These are phyloP conservation scores for Monomorium pharaonis DNA, from an alignment of 1,140 invertebrate genomes.

Conservation along the genomic window DNA sequence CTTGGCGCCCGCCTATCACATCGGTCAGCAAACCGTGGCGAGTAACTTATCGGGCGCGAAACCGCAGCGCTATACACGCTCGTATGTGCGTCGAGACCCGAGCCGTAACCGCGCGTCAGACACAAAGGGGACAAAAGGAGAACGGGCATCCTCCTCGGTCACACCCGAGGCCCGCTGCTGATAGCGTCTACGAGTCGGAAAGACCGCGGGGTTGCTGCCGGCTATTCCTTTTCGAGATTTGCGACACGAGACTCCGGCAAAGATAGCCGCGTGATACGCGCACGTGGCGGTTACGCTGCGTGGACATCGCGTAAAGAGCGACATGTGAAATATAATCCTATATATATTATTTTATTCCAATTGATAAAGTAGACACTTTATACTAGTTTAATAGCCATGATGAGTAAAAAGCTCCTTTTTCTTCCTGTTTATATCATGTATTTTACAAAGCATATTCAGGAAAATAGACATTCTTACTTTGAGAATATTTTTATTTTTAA, in stretches of 20 bases:
- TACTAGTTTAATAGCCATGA: background rate
- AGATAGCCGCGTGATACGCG: constrained; percentile 31
- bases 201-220: constrained; percentile 32
- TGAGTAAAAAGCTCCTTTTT: background rate
- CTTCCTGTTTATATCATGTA: background rate
- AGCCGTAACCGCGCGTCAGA: background rate
- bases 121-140: constrained; percentile 24
- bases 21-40: constrained; percentile 72
- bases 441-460: too few species aligned
- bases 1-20: constrained; percentile 81
- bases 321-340: background rate
- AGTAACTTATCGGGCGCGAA: constrained; percentile 78
- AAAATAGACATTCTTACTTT: too few species aligned
- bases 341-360: background rate
- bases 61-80: constrained; percentile 66
- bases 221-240: constrained; percentile 68
- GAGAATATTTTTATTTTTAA: too few species aligned
- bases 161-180: constrained; percentile 53
- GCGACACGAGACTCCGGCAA: constrained; percentile 58
- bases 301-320: constrained; percentile 10
- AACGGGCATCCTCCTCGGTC: constrained; percentile 63
- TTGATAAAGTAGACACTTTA: background rate
- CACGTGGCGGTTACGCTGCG: background rate
- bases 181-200: constrained; percentile 67
- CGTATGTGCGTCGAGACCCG: constrained; percentile 45